Conservation (phyloP, 2,888 invertebrate genomes). For the Nycteola revayana region DNA sequence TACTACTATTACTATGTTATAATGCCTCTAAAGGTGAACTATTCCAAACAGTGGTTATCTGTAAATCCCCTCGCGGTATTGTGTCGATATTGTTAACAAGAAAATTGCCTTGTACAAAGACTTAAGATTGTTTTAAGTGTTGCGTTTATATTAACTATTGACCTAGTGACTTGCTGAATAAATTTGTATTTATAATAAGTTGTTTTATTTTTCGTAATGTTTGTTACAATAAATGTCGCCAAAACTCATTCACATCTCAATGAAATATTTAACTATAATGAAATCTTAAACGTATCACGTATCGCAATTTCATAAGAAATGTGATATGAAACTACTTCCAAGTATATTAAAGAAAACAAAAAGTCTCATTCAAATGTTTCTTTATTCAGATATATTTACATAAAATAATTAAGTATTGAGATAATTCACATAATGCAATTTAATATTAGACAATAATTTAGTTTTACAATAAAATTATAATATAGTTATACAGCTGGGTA, state of each 20-base stretch:
- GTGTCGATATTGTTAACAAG: conserved; percentile 41
- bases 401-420: conserved; percentile 69
- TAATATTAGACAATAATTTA: conserved; percentile 66
- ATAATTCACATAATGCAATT: conserved; percentile 66
- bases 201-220: conserved; percentile 32
- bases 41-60: no score
- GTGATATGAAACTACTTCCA: no score
- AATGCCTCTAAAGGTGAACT: no score
- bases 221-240: no score
- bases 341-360: conserved; percentile 23
- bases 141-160: conserved; percentile 63
- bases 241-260: no score
- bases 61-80: conserved; percentile 12
- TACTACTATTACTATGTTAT: no score
- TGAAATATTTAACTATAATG: no score
- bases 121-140: conserved; percentile 63
- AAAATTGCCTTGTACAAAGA: conserved; percentile 75
- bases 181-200: conserved; percentile 53
- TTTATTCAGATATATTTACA: conserved; percentile 75
- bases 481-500: conserved; percentile 28
- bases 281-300: no score
- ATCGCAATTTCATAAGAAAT: no score
- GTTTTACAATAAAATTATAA: conserved; percentile 62
- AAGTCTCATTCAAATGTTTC: conserved; percentile 60
- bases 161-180: conserved; percentile 60